phyloP scores from a whole-genome alignment of 2,797 vertebrate species.

The Xenopus petersii region DNA sequence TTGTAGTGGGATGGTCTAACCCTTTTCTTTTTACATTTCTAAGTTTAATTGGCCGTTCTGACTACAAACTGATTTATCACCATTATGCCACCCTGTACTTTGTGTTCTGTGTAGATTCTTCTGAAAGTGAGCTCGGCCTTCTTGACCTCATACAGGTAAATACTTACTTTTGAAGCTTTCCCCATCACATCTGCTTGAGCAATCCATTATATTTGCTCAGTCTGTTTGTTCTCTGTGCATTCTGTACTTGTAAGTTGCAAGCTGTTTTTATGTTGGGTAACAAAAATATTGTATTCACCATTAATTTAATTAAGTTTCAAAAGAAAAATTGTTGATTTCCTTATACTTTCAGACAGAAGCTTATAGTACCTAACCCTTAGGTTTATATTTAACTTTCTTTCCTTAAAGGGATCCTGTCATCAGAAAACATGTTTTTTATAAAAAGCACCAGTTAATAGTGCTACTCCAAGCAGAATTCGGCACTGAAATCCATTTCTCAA shows the following conservation, averaged over 20 bases:
- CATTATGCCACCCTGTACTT: constrained; percentile 78
- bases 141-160: constrained; percentile 80
- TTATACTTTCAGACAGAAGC: too few relatives aligned
- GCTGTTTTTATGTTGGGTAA: background rate
- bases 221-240: background rate
- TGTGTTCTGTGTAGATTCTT: constrained; percentile 77
- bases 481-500: too few relatives aligned
- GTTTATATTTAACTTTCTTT: too few relatives aligned
- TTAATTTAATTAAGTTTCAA: too few relatives aligned
- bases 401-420: too few relatives aligned
- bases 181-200: background rate
- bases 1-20: too few relatives aligned
- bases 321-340: too few relatives aligned
- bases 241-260: background rate
- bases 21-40: background rate
- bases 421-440: too few relatives aligned
- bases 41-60: constrained; percentile 74
- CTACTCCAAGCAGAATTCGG: too few relatives aligned
- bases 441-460: too few relatives aligned
- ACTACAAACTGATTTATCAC: constrained; percentile 78
- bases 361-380: too few relatives aligned
- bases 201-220: background rate
- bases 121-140: constrained; percentile 77
- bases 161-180: background rate
- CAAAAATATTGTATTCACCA: background rate